Evolutionary conservation across 2,113 vertebrate genomes (phyloP), one percentile per base, ranked within the genome.

Genomic region (Mus spicilegus): DNA sequence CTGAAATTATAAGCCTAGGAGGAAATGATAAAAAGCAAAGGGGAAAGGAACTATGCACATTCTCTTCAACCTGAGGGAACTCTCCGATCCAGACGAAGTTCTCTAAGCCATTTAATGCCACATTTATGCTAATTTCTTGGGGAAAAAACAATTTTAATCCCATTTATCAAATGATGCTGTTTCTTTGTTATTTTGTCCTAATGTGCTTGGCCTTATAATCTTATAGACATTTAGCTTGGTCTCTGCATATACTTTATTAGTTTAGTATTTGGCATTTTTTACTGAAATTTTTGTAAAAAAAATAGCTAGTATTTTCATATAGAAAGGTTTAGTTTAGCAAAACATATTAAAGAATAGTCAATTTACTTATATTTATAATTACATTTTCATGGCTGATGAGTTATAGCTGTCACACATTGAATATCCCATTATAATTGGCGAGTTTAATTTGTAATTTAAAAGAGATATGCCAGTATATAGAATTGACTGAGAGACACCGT

Each of bases 341-440:
- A 98, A 97, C 69, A 69, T 96, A 97, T 92, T 10, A 16, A 75
- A 94, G 87, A 97, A 94, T 93, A 97, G 92, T 98, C 95, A 95
- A 95, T 95, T 96, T 98, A 73, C 96, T 98, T 97, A 94, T 96
- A 97, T 97, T 97, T 95, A 42, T 97, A 96, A 97, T 98, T 97
- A 98, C 97, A 97, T 98, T 98, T 98, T 95, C 87, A 85, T 93
- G 96, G 91, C 76, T 98, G 98, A 97, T 98, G 97, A 98, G 89
- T 96, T 98, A 95, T 78, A 98, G 63, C 95, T 97, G 82, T 92
- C 95, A 85, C 88, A 97, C 94, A 96, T 91, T 98, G 92, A 98
- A 94, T 97, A 87, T 98, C 96, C 95, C 73, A 58, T 98, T 97
- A 97, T 96, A 30, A 95, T 97, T 98, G 91, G 39, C 95, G 97